phyloP scores from a whole-genome alignment of 2,113 vertebrate genomes.

The Salvelinus sp. region DNA sequence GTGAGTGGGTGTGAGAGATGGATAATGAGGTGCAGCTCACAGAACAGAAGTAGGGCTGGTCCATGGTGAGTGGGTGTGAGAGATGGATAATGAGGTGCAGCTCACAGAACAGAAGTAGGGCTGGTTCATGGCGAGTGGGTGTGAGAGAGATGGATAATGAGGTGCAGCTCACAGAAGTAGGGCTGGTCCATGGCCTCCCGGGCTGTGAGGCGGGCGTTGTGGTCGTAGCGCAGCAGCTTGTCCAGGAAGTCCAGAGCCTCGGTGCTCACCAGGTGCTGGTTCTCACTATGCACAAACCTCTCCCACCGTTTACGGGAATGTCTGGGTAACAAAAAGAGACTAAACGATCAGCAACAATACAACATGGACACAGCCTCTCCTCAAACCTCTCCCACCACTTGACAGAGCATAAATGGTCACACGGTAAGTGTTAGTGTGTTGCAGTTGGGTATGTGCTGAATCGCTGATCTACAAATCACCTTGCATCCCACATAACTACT shows the following conservation, averaged over 20 bases:
- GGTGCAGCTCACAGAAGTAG: slow-evolving; percentile 44
- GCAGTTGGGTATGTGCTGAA: too few species aligned
- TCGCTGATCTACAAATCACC: too few species aligned
- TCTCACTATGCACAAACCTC: slow-evolving; percentile 71
- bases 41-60: not conserved
- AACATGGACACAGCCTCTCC: not conserved
- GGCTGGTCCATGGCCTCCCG: slow-evolving; percentile 71
- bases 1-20: not conserved
- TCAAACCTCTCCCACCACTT: too few species aligned
- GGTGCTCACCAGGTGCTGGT: slow-evolving; percentile 68
- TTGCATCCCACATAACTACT: too few species aligned
- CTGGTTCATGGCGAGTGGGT: not conserved
- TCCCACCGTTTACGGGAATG: slow-evolving; percentile 72
- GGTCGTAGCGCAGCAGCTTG: slow-evolving; percentile 71
- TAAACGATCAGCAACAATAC: not conserved
- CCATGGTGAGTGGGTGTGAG: too few species aligned
- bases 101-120: not conserved
- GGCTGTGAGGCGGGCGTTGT: slow-evolving; percentile 68
- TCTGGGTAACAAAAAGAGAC: slow-evolving; percentile 25
- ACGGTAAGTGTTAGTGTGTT: too few species aligned
- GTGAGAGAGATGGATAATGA: not conserved
- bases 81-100: too few species aligned
- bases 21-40: not conserved
- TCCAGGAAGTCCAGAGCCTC: slow-evolving; percentile 68
- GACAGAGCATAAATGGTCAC: too few species aligned